Evolutionary conservation across 2,113 vertebrate species (phyloP).

Genomic region (Tetrax tetrax): DNA sequence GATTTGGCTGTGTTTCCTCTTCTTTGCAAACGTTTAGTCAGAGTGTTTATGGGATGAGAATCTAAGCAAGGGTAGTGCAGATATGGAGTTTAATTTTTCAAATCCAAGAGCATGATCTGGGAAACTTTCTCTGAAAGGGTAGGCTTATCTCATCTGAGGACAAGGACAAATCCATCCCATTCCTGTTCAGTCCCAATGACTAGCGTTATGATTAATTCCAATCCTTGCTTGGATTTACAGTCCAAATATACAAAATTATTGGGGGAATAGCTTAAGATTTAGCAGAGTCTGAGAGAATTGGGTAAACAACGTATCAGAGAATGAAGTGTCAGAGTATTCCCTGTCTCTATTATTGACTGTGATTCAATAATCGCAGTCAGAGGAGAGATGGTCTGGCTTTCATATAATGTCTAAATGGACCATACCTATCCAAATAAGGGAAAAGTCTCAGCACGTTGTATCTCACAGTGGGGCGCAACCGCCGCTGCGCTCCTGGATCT

Average conservation of each 20-base stretch:
- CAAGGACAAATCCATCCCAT: neutral
- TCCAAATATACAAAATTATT: neutral
- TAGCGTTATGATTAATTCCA: neutral
- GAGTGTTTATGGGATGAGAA: conserved; percentile 1
- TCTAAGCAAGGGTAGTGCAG: neutral
- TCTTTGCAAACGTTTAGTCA: conserved; percentile 17
- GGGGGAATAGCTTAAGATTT: neutral
- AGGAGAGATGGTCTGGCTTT: neutral
- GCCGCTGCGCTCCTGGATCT: fast-evolving
- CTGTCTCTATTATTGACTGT: neutral
- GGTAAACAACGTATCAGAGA: neutral
- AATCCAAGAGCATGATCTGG: neutral
- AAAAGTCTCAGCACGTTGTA: neutral
- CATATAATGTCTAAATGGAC: neutral
- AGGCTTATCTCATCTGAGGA: neutral
- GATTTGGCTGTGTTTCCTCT: neutral
- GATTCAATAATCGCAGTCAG: neutral
- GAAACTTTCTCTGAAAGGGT: neutral
- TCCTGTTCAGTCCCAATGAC: neutral
- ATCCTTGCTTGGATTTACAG: neutral
- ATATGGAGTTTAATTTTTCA: neutral
- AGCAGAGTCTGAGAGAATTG: neutral
- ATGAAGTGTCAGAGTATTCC: neutral
- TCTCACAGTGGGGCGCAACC: neutral
- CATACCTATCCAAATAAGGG: neutral